Evolutionary conservation across 1,140 invertebrate genomes (phyloP).

Genomic region (Euwallacea similis): DNA sequence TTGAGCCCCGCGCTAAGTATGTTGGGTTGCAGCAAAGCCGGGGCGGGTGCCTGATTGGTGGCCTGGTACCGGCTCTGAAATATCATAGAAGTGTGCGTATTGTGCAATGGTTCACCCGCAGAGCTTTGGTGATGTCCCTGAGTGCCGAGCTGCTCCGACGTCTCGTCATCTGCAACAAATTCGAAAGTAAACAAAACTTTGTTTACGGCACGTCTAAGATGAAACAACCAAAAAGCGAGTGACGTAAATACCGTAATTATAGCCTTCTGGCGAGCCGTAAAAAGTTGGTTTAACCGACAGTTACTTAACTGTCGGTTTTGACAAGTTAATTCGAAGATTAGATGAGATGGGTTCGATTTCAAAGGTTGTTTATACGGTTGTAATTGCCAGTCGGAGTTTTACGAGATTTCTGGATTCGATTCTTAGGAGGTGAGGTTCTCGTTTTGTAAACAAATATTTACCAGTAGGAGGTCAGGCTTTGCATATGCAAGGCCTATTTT

Average conservation of each 20-base stretch:
- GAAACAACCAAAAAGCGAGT: conserved; percentile 12
- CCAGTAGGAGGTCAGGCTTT: neutral
- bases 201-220: conserved; percentile 14
- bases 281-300: conserved; percentile 19
- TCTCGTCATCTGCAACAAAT: conserved; percentile 46
- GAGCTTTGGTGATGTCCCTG: conserved; percentile 1
- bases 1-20: conserved; percentile 44
- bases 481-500: too few relatives aligned
- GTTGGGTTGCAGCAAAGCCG: conserved; percentile 46
- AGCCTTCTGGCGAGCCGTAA: conserved; percentile 5
- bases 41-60: conserved; percentile 34
- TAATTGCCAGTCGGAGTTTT: conserved; percentile 15
- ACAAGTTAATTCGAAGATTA: conserved; percentile 12
- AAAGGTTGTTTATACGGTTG: conserved; percentile 15
- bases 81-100: neutral
- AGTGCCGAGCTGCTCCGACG: conserved; percentile 15
- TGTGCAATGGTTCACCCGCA: neutral
- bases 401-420: conserved; percentile 9
- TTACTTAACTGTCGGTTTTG: conserved; percentile 26
- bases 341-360: conserved; percentile 11
- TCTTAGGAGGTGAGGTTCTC: neutral
- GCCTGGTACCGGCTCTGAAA: conserved; percentile 46
- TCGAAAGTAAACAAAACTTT: conserved; percentile 8
- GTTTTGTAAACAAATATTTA: neutral
- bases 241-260: conserved; percentile 22